Percentiles rank a stretch among this genome's conserved stretches.
These are phyloP conservation scores for Acrobasis repandana DNA, from an alignment of 2,888 invertebrate species.

Conservation along the genomic window DNA sequence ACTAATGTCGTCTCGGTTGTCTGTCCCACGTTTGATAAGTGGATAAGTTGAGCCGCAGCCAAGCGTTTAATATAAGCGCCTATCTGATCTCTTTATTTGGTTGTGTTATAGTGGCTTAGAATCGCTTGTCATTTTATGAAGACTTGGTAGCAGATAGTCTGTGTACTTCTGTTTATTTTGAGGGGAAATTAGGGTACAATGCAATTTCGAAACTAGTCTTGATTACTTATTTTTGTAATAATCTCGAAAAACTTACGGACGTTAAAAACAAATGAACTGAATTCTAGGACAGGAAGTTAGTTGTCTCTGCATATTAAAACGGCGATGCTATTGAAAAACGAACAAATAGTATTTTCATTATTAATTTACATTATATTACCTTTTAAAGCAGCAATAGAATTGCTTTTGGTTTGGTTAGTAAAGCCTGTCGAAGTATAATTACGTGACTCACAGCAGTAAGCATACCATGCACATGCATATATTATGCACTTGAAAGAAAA, in stretches of 20 bases:
- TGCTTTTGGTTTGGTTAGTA: no score
- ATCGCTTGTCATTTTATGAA: conserved; percentile 6
- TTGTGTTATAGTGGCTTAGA: neutral
- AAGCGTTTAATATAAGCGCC: conserved; percentile 13
- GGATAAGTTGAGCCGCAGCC: conserved; percentile 10
- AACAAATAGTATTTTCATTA: no score
- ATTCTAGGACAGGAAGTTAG: no score
- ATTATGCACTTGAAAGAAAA: neutral
- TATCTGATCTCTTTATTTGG: conserved; percentile 19
- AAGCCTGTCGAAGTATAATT: no score
- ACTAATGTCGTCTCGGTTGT: conserved; percentile 13
- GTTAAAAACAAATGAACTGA: no score
- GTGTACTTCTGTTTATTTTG: neutral
- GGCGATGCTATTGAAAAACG: no score
- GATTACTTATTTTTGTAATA: no score
- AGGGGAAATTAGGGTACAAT: neutral
- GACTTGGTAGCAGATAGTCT: neutral
- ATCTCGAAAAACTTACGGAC: no score
- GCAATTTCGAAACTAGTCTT: neutral
- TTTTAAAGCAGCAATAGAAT: no score
- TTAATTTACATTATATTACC: no score
- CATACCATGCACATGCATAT: neutral
- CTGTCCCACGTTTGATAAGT: conserved; percentile 15
- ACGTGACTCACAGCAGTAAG: no score
- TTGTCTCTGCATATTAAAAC: no score